phyloP scores from a whole-genome alignment of 2,113 vertebrate genomes.

The Kryptolebias marmoratus region DNA sequence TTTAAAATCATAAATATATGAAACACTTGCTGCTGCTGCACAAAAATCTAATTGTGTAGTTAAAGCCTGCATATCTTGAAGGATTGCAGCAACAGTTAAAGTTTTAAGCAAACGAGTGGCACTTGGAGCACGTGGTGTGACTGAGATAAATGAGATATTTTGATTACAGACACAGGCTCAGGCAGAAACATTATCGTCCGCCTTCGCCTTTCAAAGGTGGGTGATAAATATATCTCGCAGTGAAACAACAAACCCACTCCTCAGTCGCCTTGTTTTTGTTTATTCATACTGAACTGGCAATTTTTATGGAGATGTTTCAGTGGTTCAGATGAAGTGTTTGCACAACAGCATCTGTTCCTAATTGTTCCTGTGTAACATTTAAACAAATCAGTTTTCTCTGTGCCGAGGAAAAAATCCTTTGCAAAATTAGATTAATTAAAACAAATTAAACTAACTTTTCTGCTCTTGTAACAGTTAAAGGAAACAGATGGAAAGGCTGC shows the following conservation, averaged over 20 bases:
- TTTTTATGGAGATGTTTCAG: conserved; percentile 42
- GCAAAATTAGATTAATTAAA: conserved; percentile 18
- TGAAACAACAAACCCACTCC: neutral
- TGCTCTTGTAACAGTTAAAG: neutral
- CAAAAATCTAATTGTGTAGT: no score
- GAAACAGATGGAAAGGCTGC: conserved; percentile 2
- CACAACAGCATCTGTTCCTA: conserved; percentile 40
- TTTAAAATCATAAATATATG: no score
- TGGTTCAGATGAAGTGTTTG: conserved; percentile 37
- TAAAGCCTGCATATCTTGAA: no score
- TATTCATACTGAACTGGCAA: conserved; percentile 32
- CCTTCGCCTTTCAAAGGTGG: no score
- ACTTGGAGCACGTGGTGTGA: no score
- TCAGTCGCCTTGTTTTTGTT: conserved; percentile 30
- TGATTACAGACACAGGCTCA: no score
- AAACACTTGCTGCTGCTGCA: no score
- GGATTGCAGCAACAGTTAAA: no score
- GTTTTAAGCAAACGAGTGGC: no score
- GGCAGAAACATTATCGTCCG: no score
- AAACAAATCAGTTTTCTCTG: conserved; percentile 41
- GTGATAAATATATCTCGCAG: no score
- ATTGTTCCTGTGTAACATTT: conserved; percentile 27
- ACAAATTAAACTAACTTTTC: conserved; percentile 18
- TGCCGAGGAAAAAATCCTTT: conserved; percentile 6
- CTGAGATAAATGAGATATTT: no score